phyloP scores from a whole-genome alignment of 2,113 vertebrate genomes.

The Salvator merianae region DNA sequence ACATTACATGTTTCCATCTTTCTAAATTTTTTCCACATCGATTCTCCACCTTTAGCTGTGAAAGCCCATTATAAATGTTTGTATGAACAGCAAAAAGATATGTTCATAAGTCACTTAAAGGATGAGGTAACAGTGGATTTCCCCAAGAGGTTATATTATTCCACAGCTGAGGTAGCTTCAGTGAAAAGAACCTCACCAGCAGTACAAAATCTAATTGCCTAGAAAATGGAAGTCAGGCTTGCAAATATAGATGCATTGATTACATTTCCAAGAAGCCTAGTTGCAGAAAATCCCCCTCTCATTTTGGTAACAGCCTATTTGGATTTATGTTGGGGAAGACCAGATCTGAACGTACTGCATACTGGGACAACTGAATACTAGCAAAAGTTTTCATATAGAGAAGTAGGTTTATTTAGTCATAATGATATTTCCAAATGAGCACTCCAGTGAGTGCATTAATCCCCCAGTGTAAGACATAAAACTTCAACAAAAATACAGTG shows the following conservation, averaged over 20 bases:
- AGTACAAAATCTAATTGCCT: background rate
- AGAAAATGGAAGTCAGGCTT: background rate
- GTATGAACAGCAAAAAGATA: too few species aligned
- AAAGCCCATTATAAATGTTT: too few species aligned
- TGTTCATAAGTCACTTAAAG: too few species aligned
- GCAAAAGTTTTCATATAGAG: background rate
- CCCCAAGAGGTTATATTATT: background rate
- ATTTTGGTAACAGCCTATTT: background rate
- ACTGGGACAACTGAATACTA: conserved; percentile 17
- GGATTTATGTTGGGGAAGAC: conserved; percentile 33
- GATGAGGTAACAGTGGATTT: background rate
- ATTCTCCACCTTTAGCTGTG: too few species aligned
- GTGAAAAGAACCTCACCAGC: background rate
- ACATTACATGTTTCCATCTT: too few species aligned
- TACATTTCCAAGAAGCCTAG: background rate
- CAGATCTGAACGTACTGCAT: background rate
- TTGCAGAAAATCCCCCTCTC: background rate
- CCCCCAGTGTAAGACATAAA: conserved; percentile 40
- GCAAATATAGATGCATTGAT: background rate
- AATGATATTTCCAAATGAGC: conserved; percentile 43
- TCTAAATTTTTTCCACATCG: too few species aligned
- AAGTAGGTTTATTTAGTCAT: conserved; percentile 30
- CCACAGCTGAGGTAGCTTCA: background rate
- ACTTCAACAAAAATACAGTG: conserved; percentile 35
- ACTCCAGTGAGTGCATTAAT: conserved; percentile 17